A percentile compares a stretch with the other conserved stretches of the same genome.
These are phyloP conservation scores for Nasua narica DNA, from an alignment of 2,797 vertebrate genomes.

Conservation along the genomic window DNA sequence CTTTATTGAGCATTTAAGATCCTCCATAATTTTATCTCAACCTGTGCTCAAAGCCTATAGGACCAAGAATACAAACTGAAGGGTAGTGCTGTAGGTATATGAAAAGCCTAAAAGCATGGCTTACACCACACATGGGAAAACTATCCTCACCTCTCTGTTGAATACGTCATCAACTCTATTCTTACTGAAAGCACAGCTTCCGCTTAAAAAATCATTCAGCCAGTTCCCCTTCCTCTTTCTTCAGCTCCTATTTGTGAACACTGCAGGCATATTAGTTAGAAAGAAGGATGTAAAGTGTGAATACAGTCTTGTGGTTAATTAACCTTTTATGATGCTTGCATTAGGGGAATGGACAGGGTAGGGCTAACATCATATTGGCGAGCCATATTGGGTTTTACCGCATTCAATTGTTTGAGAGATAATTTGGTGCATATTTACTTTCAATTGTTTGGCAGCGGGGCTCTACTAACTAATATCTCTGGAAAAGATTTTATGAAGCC, in stretches of 20 bases:
- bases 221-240: neutral
- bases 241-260: neutral
- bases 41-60: neutral
- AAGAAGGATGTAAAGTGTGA: neutral
- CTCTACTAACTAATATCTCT: constrained; percentile 17
- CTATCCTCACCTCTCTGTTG: neutral
- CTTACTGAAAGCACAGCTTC: neutral
- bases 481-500: neutral
- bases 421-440: neutral
- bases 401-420: neutral
- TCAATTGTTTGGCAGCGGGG: neutral
- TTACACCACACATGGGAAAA: neutral
- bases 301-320: constrained; percentile 6
- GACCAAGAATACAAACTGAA: neutral
- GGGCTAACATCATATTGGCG: neutral
- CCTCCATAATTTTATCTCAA: neutral
- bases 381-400: neutral
- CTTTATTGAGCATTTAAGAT: neutral
- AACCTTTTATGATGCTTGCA: neutral
- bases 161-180: neutral
- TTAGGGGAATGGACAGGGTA: neutral
- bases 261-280: neutral
- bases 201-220: neutral
- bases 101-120: neutral
- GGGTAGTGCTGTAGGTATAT: neutral